Base-by-base conservation (phyloP, 2,888 invertebrate species). In the Camponotus fellah region DNA sequence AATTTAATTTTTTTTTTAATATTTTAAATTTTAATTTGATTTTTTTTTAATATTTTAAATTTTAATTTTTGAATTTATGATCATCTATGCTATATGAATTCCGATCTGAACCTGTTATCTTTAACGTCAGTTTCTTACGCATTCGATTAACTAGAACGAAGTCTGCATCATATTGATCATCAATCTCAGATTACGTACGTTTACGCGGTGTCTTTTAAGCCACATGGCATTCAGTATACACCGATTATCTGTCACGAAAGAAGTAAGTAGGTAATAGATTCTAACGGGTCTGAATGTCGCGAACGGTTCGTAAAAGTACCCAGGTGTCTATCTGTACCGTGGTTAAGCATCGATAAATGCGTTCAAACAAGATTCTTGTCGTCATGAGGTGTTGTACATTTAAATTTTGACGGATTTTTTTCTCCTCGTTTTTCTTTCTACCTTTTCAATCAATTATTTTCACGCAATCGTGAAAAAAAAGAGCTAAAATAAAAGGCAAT, bases 231-330 rank as follows among this genome's bases (percentile, higher is more conserved):
- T 58, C 37, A 58, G 56, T 34, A 21, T 68, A 49, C 12, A n/a
- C 21, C 32, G 77, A 76, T 76, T 76, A 65, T 76, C 65, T 56
- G 79, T 76, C 34, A 65, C 37, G 60, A 58, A 49, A 53, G n/a
- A 49, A 74, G 21, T 76, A 84, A 84, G 85, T 85, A 74, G 71
- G 53, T 75, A 69, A 85, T 75, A 74, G 80, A 79, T 74, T 64
- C 68, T 85, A 85, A 85, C 85, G 85, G 53, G 85, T 85, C 17
- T 21, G 26, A 14, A 83, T 65, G 65, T 81, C 64, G 53, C 21
- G 53, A 53, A 49, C n/a, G 62, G n/a, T 34, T 6, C 43, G 56
- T 76, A 76, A 81, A 81, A 76, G 56, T 81, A 40, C 6, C 9
- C 40, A 40, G 53, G 21, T 32, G 21, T 8, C 60, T 79, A n/a